Evolutionary conservation across 2,888 invertebrate species (phyloP).

Genomic region (Cylloceria caligata): DNA sequence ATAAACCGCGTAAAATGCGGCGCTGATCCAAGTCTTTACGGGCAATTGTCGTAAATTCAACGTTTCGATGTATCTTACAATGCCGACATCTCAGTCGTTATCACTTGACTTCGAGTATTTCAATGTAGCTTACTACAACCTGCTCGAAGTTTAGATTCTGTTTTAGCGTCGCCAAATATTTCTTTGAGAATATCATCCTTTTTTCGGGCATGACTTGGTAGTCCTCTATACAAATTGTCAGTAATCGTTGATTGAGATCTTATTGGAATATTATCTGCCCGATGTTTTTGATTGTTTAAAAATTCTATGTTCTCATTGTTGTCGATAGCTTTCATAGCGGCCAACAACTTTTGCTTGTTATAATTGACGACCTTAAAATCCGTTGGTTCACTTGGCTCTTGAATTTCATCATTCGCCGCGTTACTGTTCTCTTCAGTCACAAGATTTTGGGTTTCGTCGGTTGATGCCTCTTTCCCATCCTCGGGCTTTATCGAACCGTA

Average conservation of each 20-base stretch:
- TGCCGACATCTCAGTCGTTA: conserved; percentile 27
- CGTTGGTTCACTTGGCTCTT: neutral
- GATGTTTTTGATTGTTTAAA: conserved; percentile 72
- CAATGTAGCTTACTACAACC: conserved; percentile 77
- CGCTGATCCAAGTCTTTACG: neutral
- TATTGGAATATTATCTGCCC: conserved; percentile 62
- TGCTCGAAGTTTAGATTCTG: conserved; percentile 74
- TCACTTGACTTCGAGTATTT: conserved; percentile 33
- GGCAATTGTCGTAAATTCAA: neutral
- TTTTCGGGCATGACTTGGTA: conserved; percentile 78
- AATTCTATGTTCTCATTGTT: conserved; percentile 83
- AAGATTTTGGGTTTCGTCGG: neutral
- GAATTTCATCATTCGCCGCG: neutral
- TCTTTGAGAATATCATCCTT: conserved; percentile 79
- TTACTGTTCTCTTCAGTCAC: conserved; percentile 30
- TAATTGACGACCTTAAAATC: conserved; percentile 75
- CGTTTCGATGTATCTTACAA: conserved; percentile 23
- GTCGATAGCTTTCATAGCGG: conserved; percentile 88
- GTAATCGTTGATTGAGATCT: conserved; percentile 77
- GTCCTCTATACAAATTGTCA: conserved; percentile 80
- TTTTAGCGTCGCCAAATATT: conserved; percentile 76
- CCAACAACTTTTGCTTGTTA: conserved; percentile 87
- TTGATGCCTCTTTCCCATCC: neutral
- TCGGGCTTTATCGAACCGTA: neutral
- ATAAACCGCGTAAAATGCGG: conserved; percentile 11